These are phyloP conservation scores for Ictalurus punctatus DNA, from an alignment of 2,113 vertebrate species.

Conservation along the genomic window DNA sequence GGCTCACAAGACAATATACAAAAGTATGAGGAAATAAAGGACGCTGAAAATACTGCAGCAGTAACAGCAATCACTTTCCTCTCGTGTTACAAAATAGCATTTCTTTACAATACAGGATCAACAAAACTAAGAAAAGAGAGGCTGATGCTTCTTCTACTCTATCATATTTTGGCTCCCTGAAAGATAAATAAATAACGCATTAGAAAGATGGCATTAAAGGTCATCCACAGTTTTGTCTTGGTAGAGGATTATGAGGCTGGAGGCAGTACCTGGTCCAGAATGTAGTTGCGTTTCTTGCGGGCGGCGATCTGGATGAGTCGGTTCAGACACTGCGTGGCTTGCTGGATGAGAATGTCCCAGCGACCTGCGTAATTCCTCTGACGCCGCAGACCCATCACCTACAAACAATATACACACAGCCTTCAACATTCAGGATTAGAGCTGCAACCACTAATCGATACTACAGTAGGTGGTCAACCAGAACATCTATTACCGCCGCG, in stretches of 20 bases:
- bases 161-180: slow-evolving; percentile 74
- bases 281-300: slow-evolving; percentile 85
- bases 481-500: no score
- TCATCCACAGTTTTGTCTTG: slow-evolving; percentile 44
- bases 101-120: slow-evolving; percentile 67
- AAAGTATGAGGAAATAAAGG: slow-evolving; percentile 36
- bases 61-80: slow-evolving; percentile 31
- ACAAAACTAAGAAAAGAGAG: slow-evolving; percentile 70
- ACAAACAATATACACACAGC: not conserved
- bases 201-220: slow-evolving; percentile 67
- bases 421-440: not conserved
- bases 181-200: slow-evolving; percentile 76
- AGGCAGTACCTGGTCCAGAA: slow-evolving; percentile 80
- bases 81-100: slow-evolving; percentile 32
- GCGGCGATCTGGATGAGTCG: slow-evolving; percentile 84
- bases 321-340: slow-evolving; percentile 84
- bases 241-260: slow-evolving; percentile 43
- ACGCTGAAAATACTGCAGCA: slow-evolving; percentile 43
- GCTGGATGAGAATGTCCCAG: slow-evolving; percentile 83
- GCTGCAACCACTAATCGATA: no score
- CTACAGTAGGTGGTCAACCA: no score
- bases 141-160: slow-evolving; percentile 71
- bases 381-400: slow-evolving; percentile 81
- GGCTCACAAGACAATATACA: slow-evolving; percentile 57
- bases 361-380: slow-evolving; percentile 83